Evolutionary conservation across 2,797 vertebrate species (phyloP).

Genomic region (Mus caroli): DNA sequence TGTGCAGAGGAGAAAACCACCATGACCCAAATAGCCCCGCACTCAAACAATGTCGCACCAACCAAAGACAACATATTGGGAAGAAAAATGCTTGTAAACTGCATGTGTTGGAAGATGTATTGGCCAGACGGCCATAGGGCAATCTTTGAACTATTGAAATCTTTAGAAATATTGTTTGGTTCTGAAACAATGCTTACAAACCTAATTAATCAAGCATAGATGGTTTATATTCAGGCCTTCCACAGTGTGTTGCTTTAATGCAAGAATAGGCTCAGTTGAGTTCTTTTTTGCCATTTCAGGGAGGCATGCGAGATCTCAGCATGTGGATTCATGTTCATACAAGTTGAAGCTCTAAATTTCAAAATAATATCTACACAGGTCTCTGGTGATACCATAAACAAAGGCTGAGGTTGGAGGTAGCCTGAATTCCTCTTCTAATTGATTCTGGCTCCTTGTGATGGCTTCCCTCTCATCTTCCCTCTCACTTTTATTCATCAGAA

Average conservation of each 20-base stretch:
- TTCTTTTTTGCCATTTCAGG: constrained; percentile 88
- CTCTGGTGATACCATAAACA: constrained; percentile 69
- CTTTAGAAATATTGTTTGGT: constrained; percentile 93
- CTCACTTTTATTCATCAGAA: neutral
- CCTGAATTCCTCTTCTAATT: constrained; percentile 47
- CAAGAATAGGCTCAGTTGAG: constrained; percentile 88
- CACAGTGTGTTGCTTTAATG: constrained; percentile 87
- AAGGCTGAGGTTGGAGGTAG: constrained; percentile 32
- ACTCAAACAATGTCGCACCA: constrained; percentile 92
- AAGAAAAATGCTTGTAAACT: constrained; percentile 92
- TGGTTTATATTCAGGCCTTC: constrained; percentile 90
- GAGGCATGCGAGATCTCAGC: constrained; percentile 83
- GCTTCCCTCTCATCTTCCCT: neutral
- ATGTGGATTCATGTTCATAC: constrained; percentile 80
- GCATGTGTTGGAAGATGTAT: constrained; percentile 91
- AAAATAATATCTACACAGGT: constrained; percentile 75
- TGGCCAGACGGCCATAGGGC: constrained; percentile 91
- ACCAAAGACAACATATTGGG: constrained; percentile 92
- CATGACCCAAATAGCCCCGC: constrained; percentile 91
- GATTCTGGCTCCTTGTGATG: constrained; percentile 48
- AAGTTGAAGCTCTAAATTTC: constrained; percentile 79
- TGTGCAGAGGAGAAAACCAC: constrained; percentile 91
- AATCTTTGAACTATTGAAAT: constrained; percentile 93
- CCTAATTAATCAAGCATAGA: constrained; percentile 93
- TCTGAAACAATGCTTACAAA: constrained; percentile 93